phyloP scores from a whole-genome alignment of 2,888 invertebrate species.

The Leptopilina drosophilae region DNA sequence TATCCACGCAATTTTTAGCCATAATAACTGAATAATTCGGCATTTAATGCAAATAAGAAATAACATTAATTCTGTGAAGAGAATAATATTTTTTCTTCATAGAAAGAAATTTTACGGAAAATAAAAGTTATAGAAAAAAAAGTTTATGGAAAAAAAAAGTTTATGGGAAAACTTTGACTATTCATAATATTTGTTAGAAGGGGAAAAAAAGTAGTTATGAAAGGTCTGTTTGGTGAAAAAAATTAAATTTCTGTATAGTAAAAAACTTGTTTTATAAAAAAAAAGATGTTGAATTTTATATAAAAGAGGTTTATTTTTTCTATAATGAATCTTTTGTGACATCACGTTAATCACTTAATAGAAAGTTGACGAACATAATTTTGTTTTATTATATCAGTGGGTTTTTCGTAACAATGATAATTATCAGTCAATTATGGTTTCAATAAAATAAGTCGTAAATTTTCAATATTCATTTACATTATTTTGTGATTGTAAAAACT shows the following conservation, averaged over 20 bases:
- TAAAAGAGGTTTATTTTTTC: not conserved
- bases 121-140: too few relatives aligned
- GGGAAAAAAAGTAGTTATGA: too few relatives aligned
- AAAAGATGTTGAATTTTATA: not conserved
- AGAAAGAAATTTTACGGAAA: too few relatives aligned
- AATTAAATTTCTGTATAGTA: too few relatives aligned
- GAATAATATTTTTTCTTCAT: too few relatives aligned
- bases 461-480: not conserved
- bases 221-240: too few relatives aligned
- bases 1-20: not conserved
- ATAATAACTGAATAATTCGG: not conserved
- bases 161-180: too few relatives aligned
- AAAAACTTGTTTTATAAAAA: not conserved
- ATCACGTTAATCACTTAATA: not conserved
- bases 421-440: not conserved
- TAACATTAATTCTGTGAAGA: not conserved
- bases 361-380: not conserved
- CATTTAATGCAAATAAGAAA: not conserved
- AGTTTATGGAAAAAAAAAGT: too few relatives aligned
- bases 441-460: not conserved
- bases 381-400: constrained; percentile 2
- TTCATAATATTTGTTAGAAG: too few relatives aligned
- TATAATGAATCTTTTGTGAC: not conserved
- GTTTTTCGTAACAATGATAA: constrained; percentile 2
- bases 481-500: not conserved